Evolutionary conservation across 2,888 invertebrate species (phyloP).

Genomic region (Heliconius ethilla): DNA sequence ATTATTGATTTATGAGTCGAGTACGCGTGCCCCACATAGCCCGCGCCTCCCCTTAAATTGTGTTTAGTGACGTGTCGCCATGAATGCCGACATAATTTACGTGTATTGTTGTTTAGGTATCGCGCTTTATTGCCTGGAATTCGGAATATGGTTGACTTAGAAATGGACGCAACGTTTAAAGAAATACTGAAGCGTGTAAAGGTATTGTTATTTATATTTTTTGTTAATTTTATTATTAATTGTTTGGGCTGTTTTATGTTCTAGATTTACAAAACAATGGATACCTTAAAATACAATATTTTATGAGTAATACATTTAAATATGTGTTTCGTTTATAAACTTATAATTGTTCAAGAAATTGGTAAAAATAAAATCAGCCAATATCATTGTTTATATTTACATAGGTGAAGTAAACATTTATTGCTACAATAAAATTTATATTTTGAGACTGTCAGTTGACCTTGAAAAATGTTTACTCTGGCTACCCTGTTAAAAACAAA

Average conservation of each 20-base stretch:
- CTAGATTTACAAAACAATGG: background rate
- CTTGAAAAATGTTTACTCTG: too few species aligned
- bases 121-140: slow-evolving; percentile 30
- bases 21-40: slow-evolving; percentile 57
- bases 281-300: background rate
- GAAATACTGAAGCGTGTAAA: slow-evolving; percentile 13
- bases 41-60: slow-evolving; percentile 58
- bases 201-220: slow-evolving; percentile 1
- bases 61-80: slow-evolving; percentile 61
- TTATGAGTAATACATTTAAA: too few species aligned
- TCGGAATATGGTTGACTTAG: slow-evolving; percentile 24
- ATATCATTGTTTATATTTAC: too few species aligned
- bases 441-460: too few species aligned
- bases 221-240: background rate
- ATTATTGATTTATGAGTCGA: too few species aligned
- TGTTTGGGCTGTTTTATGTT: background rate
- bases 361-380: too few species aligned
- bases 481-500: too few species aligned
- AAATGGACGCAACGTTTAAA: slow-evolving; percentile 20
- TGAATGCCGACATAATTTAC: slow-evolving; percentile 57
- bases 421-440: too few species aligned
- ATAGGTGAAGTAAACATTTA: too few species aligned
- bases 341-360: too few species aligned
- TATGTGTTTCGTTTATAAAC: too few species aligned
- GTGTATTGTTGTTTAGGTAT: slow-evolving; percentile 50